Evolutionary conservation across 2,113 vertebrate species (phyloP), one percentile per base, ranked within the genome.

Genomic region (Salminus brasiliensis): DNA sequence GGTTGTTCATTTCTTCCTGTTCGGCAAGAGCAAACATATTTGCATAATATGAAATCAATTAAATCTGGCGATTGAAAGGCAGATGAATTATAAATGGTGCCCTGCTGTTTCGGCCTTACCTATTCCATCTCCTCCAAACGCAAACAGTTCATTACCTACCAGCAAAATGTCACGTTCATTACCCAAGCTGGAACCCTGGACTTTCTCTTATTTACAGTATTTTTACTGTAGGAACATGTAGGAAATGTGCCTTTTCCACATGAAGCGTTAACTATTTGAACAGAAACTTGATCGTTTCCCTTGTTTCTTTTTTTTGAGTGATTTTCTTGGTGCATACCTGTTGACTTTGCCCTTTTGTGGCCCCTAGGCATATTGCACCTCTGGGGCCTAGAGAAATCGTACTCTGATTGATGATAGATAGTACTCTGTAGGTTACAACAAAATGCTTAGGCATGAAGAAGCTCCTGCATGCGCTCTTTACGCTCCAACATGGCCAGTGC

Each of bases 111-210:
- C 10, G 57, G 45, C 23, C 34, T 72, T 47, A 79, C 57, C 77
- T 72, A 25, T 39, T 53, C 77, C 45, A 12, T 57, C 69, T 29
- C 3, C 43, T 23, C 47, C 30, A 36, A 49, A 79, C 55, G 59
- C 34, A 72, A 79, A 73, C 69, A 66, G 30, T 43, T 79, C 43
- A 79, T 79, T 79, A 73, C 69, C 23, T n/a, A 18, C 69, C 4
- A 2, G 11, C 69, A 7, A 79, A 79, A 79, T 79, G 78, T 79
- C 78, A 79, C 60, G 30, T 72, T 79, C 69, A 79, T 79, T 79
- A 72, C 32, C 16, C 57, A 23, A 39, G 53, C 68, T 21, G 41
- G n/a, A 15, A 27, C 23, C 9, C 25, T 72, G 68, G 62, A 72
- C 45, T 52, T 62, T 43, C 60, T 49, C 72, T 52, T n/a, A 62